Evolutionary conservation across 2,113 vertebrate species (phyloP).

Genomic region (Dolichotis patagonum): DNA sequence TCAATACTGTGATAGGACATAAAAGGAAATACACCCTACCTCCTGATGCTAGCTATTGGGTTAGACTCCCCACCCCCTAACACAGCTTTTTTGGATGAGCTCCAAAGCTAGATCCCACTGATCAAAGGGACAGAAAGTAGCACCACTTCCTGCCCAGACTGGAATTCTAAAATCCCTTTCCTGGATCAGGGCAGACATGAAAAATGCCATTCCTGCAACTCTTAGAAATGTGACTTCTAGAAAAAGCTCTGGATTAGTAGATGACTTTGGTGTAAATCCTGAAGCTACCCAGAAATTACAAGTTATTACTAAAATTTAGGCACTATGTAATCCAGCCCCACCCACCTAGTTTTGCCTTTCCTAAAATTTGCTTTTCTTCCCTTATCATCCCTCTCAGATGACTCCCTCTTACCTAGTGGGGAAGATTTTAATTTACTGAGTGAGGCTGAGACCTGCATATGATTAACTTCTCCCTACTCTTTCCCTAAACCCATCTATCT

Average conservation of each 20-base stretch:
- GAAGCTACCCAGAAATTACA: background rate
- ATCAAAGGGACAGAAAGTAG: constrained; percentile 27
- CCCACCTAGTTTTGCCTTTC: background rate
- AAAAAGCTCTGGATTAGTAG: background rate
- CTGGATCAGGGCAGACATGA: constrained; percentile 9
- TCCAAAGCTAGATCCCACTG: constrained; percentile 37
- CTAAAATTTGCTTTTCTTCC: background rate
- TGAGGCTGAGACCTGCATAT: background rate
- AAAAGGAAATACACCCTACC: background rate
- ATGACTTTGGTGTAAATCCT: background rate
- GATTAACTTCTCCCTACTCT: background rate
- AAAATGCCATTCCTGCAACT: constrained; percentile 19
- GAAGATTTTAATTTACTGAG: background rate
- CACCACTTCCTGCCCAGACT: background rate
- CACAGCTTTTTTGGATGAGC: background rate
- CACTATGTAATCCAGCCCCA: background rate
- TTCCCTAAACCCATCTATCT: background rate
- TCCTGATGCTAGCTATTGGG: background rate
- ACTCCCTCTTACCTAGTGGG: background rate
- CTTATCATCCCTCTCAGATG: background rate
- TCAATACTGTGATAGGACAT: background rate
- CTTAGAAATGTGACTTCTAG: constrained; percentile 3
- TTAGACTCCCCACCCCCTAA: background rate
- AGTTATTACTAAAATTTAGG: background rate
- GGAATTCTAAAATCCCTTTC: constrained; percentile 34